phyloP scores from a whole-genome alignment of 2,888 invertebrate genomes.

The Lysandra coridon region DNA sequence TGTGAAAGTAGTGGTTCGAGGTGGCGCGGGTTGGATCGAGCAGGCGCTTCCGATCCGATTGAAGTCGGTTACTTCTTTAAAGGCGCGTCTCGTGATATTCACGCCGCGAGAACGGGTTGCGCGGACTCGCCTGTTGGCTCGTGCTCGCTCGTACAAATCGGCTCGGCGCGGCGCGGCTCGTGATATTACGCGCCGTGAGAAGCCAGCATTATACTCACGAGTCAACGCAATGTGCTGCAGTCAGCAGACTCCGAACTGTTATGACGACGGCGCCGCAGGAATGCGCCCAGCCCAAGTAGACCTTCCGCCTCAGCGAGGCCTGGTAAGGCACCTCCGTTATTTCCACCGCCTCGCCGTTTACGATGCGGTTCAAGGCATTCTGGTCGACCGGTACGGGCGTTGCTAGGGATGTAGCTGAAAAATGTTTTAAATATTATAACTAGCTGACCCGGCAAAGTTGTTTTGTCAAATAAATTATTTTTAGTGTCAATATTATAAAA shows the following conservation, averaged over 20 bases:
- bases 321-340: conserved; percentile 70
- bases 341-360: conserved; percentile 69
- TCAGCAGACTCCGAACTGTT: conserved; percentile 52
- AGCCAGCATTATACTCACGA: conserved; percentile 48
- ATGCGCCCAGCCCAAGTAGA: conserved; percentile 56
- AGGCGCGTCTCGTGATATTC: too few species aligned
- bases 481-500: not conserved
- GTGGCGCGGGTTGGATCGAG: too few species aligned
- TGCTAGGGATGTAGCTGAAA: conserved; percentile 25
- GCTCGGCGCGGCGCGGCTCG: too few species aligned
- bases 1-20: too few species aligned
- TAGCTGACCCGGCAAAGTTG: not conserved
- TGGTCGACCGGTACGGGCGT: not conserved
- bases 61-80: too few species aligned
- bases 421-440: too few species aligned
- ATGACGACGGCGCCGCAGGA: conserved; percentile 68
- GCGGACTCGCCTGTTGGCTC: too few species aligned
- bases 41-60: too few species aligned
- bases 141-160: too few species aligned
- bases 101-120: too few species aligned
- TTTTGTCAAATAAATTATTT: not conserved
- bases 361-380: conserved; percentile 55
- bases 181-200: too few species aligned
- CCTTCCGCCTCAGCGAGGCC: conserved; percentile 55
- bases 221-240: conserved; percentile 68